Evolutionary conservation across 2,888 invertebrate genomes (phyloP).

Genomic region (Nowickia ferox): DNA sequence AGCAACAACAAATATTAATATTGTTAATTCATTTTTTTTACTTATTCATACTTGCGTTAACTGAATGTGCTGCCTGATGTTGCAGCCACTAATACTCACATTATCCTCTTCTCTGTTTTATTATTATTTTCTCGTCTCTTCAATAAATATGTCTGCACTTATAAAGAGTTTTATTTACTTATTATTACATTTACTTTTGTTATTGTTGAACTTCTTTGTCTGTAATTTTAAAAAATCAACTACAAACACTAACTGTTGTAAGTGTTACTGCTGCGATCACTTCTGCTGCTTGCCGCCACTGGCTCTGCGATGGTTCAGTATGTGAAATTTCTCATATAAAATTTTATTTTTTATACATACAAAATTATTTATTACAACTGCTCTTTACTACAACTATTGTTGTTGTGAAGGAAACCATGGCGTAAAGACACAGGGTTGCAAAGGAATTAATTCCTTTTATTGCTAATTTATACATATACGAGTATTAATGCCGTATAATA

Average conservation of each 20-base stretch:
- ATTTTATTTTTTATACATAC: constrained; percentile 29
- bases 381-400: constrained; percentile 37
- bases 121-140: constrained; percentile 22
- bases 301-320: constrained; percentile 22
- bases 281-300: background rate
- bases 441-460: constrained; percentile 11
- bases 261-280: constrained; percentile 1
- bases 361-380: constrained; percentile 45
- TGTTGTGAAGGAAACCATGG: background rate
- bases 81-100: background rate
- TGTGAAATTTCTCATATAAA: constrained; percentile 59
- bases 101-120: constrained; percentile 19
- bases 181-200: constrained; percentile 48
- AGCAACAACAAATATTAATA: constrained; percentile 30
- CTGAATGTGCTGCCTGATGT: constrained; percentile 10
- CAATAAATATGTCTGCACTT: constrained; percentile 18
- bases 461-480: background rate
- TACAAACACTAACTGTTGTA: constrained; percentile 12
- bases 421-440: background rate
- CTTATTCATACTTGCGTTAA: constrained; percentile 24
- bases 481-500: too few species aligned
- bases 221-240: constrained; percentile 40
- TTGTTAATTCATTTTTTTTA: constrained; percentile 25
- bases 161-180: constrained; percentile 47
- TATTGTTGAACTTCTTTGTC: background rate